A percentile compares a stretch with the other conserved stretches of the same genome.
Evolutionary conservation across 2,888 invertebrate species (phyloP).

Genomic region (Leucophenga maculata): DNA sequence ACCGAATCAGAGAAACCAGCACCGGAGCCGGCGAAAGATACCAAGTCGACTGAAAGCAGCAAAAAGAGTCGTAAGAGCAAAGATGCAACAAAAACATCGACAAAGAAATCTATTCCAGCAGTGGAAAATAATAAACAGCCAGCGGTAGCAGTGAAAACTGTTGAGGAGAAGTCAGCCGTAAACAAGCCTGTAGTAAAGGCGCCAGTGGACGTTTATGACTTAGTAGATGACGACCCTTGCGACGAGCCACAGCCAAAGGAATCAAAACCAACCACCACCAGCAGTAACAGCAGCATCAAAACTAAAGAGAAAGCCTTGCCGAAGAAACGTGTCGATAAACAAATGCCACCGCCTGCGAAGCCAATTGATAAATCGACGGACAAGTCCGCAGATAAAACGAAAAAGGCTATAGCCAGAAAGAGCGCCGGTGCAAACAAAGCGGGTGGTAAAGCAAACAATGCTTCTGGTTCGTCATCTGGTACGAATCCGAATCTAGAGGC

Average conservation of each 20-base stretch:
- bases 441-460: conserved; percentile 41
- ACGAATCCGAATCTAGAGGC: conserved; percentile 77
- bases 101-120: conserved; percentile 35
- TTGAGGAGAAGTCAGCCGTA: conserved; percentile 21
- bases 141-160: conserved; percentile 32
- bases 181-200: conserved; percentile 23
- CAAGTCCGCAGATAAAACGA: conserved; percentile 39
- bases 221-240: conserved; percentile 22
- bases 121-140: conserved; percentile 1
- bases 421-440: conserved; percentile 33
- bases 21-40: conserved; percentile 21
- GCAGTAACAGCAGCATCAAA: conserved; percentile 20
- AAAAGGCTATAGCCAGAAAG: conserved; percentile 42
- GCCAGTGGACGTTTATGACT: neutral
- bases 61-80: conserved; percentile 34
- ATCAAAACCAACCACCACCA: conserved; percentile 40
- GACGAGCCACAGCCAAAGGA: conserved; percentile 44
- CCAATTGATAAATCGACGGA: conserved; percentile 50
- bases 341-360: conserved; percentile 56
- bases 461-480: conserved; percentile 29
- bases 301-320: conserved; percentile 55
- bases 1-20: conserved; percentile 27
- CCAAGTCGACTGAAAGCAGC: neutral
- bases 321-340: conserved; percentile 59
- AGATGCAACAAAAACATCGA: conserved; percentile 33